A percentile compares a stretch with the other conserved stretches of the same genome.
Evolutionary conservation across 2,797 vertebrate genomes (phyloP).

Genomic region (Pangasius macronema): DNA sequence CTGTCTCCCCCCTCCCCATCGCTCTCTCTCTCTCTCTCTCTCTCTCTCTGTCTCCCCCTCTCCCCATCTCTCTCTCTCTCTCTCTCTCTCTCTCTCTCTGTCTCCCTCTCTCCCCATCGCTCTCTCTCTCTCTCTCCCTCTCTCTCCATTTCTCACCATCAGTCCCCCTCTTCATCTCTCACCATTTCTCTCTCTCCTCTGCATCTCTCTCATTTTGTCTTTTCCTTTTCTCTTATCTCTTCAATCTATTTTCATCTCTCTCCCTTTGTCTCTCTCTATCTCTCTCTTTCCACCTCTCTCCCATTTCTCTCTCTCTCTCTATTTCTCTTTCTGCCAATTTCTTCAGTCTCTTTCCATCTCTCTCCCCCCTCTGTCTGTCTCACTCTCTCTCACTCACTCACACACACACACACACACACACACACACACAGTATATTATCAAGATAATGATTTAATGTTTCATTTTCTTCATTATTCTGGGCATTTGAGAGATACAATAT

Average conservation of each 20-base stretch:
- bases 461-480: background rate
- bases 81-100: too few species aligned
- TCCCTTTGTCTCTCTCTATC: background rate
- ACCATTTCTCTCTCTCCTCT: background rate
- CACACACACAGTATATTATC: background rate
- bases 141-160: background rate
- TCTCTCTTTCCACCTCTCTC: background rate
- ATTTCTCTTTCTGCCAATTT: background rate
- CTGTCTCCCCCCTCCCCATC: background rate
- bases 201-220: background rate
- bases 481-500: background rate
- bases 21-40: background rate
- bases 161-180: background rate
- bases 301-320: background rate
- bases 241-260: slow-evolving; percentile 2
- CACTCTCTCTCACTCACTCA: background rate
- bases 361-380: background rate
- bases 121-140: background rate
- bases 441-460: background rate
- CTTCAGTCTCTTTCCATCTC: background rate
- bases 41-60: background rate
- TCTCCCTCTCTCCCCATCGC: background rate
- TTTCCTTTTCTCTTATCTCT: slow-evolving; percentile 4
- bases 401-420: background rate
- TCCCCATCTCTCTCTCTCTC: background rate